Evolutionary conservation across 2,113 vertebrate species (phyloP).

Genomic region (Sceloporus undulatus): DNA sequence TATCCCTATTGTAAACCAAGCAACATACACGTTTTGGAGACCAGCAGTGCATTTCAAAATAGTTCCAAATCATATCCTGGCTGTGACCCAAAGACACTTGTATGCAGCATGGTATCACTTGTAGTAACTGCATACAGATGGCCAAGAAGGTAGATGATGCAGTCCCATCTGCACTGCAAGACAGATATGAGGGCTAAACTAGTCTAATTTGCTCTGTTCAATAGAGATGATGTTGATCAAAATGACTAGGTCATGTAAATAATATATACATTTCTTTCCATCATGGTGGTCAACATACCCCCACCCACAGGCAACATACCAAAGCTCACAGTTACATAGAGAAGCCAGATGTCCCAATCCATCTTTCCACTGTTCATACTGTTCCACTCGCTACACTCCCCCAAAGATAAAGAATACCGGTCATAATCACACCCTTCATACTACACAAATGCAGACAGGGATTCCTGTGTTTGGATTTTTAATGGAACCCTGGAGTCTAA

Average conservation of each 20-base stretch:
- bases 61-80: background rate
- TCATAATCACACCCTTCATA: background rate
- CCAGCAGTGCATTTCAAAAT: background rate
- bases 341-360: background rate
- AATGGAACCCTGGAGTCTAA: background rate
- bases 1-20: background rate
- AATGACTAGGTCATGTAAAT: background rate
- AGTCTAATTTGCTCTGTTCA: background rate
- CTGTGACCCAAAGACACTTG: background rate
- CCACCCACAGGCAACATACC: background rate
- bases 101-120: background rate
- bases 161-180: background rate
- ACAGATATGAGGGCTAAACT: background rate
- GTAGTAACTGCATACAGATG: background rate
- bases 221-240: background rate
- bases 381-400: background rate
- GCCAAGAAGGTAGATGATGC: background rate
- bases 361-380: background rate
- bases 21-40: background rate
- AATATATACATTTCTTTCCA: background rate
- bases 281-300: background rate
- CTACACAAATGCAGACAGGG: background rate
- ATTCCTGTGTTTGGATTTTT: background rate
- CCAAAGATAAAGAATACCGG: background rate
- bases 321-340: no score